phyloP scores from a whole-genome alignment of 2,888 invertebrate species.

The Hyles lineata region DNA sequence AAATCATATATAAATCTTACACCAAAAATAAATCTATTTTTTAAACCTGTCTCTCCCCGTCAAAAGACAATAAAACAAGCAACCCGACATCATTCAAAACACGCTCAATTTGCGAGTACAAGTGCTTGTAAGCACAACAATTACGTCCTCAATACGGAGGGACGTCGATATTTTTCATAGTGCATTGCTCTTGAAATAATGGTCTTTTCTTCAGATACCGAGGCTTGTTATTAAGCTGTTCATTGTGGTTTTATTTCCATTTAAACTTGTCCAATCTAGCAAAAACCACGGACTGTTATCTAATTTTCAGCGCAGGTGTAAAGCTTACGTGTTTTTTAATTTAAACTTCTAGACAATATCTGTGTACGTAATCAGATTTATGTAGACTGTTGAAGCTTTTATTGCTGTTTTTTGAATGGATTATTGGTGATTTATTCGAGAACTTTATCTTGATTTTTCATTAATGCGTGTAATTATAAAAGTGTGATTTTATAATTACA shows the following conservation, averaged over 20 bases:
- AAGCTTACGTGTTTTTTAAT: neutral
- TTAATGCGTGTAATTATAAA: no score
- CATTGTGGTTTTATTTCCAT: neutral
- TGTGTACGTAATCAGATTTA: neutral
- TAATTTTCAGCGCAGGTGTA: neutral
- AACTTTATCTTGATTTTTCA: no score
- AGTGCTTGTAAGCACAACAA: conserved; percentile 1
- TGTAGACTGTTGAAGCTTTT: neutral
- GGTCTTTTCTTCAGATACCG: neutral
- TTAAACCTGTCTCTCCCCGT: neutral
- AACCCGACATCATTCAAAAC: neutral
- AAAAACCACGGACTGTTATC: neutral
- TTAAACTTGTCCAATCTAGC: neutral
- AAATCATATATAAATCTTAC: neutral
- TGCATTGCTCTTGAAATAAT: neutral
- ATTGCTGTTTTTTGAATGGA: no score
- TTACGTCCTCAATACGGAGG: neutral
- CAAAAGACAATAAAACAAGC: neutral
- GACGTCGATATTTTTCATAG: neutral
- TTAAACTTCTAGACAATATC: neutral
- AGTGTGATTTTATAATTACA: no score
- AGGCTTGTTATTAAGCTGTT: neutral
- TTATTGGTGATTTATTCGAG: no score
- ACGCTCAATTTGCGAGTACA: neutral
- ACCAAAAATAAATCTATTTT: neutral